A percentile compares a stretch with the other conserved stretches of the same genome.
These are phyloP conservation scores for Coremacera marginata DNA, from an alignment of 2,888 invertebrate species.

Conservation along the genomic window DNA sequence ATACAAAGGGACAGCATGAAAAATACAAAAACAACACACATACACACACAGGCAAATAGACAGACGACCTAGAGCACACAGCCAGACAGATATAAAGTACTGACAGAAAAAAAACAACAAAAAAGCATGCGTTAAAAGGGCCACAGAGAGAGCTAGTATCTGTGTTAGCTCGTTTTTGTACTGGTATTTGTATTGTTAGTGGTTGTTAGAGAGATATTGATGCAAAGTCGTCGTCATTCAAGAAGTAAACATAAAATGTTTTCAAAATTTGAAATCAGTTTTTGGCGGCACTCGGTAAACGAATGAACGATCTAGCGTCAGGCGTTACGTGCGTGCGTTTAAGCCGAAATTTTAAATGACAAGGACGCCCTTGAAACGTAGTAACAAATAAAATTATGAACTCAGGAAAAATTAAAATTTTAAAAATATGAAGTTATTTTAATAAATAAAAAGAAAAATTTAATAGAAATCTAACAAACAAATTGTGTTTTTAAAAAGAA, in stretches of 20 bases:
- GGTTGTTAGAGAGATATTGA: constrained; percentile 43
- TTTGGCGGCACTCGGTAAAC: constrained; percentile 64
- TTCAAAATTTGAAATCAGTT: constrained; percentile 64
- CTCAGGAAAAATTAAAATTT: constrained; percentile 30
- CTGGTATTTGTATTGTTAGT: constrained; percentile 38
- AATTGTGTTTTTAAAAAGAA: background rate
- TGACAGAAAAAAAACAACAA: constrained; percentile 15
- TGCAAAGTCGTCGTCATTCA: constrained; percentile 21
- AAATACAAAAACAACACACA: background rate
- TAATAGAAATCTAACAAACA: background rate
- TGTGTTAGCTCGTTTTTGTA: constrained; percentile 11
- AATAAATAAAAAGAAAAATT: constrained; percentile 1
- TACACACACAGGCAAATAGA: background rate
- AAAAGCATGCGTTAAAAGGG: background rate
- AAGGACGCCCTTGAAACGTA: constrained; percentile 27
- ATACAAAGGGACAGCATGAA: background rate
- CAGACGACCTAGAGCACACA: background rate
- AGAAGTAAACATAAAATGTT: constrained; percentile 58
- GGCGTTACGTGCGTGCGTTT: constrained; percentile 32
- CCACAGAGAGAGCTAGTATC: background rate
- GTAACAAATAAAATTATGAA: constrained; percentile 21
- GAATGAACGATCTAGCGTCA: constrained; percentile 40
- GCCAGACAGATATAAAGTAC: background rate
- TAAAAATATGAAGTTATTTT: constrained; percentile 25
- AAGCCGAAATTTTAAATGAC: constrained; percentile 14